These are phyloP conservation scores for Pholis gunnellus DNA, from an alignment of 2,113 vertebrate species.

Conservation along the genomic window DNA sequence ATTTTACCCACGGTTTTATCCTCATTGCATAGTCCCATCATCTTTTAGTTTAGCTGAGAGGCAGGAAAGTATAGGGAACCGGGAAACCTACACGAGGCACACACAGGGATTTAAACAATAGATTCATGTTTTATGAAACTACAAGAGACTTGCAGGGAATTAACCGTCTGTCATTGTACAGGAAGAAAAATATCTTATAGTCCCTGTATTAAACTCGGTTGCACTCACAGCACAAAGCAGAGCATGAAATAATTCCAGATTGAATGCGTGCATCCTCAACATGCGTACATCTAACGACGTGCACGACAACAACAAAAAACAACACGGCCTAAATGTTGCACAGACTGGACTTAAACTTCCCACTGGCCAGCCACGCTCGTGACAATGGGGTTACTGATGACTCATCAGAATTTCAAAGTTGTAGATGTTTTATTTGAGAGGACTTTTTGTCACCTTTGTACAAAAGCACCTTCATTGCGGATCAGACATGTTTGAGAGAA, in stretches of 20 bases:
- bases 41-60: not conserved
- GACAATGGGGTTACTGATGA: conserved; percentile 33
- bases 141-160: not conserved
- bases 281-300: not conserved
- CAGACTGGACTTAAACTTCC: not conserved
- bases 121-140: not conserved
- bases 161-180: not conserved
- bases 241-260: not conserved
- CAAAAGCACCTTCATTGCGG: not conserved
- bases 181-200: not conserved
- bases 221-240: not conserved
- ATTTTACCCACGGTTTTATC: not conserved
- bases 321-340: not conserved
- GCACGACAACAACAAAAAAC: not conserved
- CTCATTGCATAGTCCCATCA: not conserved
- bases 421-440: not conserved
- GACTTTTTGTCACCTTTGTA: not conserved
- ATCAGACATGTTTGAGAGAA: not conserved
- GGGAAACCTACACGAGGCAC: not conserved
- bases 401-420: conserved; percentile 34
- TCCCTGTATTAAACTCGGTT: not conserved
- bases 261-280: too few relatives aligned
- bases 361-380: not conserved
- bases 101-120: not conserved
- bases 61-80: not conserved